Evolutionary conservation across 2,797 vertebrate species (phyloP), one percentile per base, ranked within the genome.

Genomic region (Siniperca scherzeri): DNA sequence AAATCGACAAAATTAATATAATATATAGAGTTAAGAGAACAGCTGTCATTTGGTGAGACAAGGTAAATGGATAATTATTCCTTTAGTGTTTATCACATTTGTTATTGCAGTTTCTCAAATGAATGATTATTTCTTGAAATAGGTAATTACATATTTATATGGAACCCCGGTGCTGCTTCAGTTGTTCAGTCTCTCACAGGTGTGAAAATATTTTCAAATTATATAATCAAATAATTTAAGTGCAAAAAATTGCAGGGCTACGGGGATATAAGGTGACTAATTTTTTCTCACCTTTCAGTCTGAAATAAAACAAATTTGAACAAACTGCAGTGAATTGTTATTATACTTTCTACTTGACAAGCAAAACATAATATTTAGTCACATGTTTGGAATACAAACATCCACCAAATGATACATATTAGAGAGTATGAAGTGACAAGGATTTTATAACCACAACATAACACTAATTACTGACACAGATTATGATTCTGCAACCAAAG

Each of bases 41-140:
- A 65, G 55, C 74, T 66, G 81, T 70, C 69, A 50, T 70, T 78
- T 25, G 40, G n/a, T 16, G 13, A 69, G 74, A 80, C 36, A 4
- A 70, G 65, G 61, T 86, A 83, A 83, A 80, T 38, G 76, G 55
- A 48, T 78, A 66, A 73, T 81, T 69, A 79, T 48, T 65, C 42
- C n/a, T 66, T 61, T 38, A 30, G 46, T 46, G 30, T 68, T 87
- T 30, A 60, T 57, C 66, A 70, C 68, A 53, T 86, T 79, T 78
- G 68, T 65, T 48, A 44, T 60, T 77, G 36, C 48, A n/a, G n/a
- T 36, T 71, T 66, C 27, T 80, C 55, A 30, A 0, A 60, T 7
- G 60, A 81, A 53, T 42, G 66, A 83, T 83, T 78, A 82, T 68
- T 81, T 74, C 70, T 72, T 75, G 74, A 27, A 64, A 30, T 3